A percentile compares a stretch with the other conserved stretches of the same genome.
Conservation (phyloP, 53 echinoderm and acorn worm genomes). For the Luidia sarsii region DNA sequence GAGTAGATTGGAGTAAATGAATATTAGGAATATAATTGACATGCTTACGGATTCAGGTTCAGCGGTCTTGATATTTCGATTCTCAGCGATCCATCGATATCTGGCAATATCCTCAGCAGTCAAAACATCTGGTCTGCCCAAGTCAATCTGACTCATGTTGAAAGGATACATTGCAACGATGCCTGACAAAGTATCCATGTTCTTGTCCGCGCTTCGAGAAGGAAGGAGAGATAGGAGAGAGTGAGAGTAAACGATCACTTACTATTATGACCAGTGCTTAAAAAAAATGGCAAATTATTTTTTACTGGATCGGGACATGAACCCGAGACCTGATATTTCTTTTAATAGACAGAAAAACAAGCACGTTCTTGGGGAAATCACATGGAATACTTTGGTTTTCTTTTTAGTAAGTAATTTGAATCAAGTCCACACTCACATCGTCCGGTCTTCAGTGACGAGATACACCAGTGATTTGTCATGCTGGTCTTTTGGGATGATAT, state of each 20-base stretch:
- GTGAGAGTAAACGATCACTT: neutral
- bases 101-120: conserved; percentile 5
- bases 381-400: too few relatives aligned
- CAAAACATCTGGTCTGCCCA: neutral
- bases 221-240: neutral
- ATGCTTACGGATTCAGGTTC: too few relatives aligned
- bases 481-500: neutral
- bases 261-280: neutral
- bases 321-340: too few relatives aligned
- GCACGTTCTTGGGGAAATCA: too few relatives aligned
- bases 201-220: neutral
- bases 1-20: too few relatives aligned
- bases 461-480: neutral
- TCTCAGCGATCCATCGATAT: conserved; percentile 10
- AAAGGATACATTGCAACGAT: neutral
- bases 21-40: too few relatives aligned
- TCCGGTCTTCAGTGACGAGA: neutral
- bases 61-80: too few relatives aligned
- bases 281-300: neutral
- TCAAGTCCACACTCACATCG: neutral
- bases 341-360: too few relatives aligned
- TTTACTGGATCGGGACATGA: neutral
- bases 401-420: too few relatives aligned
- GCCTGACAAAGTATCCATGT: neutral
- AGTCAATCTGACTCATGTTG: neutral